Percentiles rank a stretch among this genome's conserved stretches.
Evolutionary conservation across 2,888 invertebrate species (phyloP).

Genomic region (Podabrus alpinus): DNA sequence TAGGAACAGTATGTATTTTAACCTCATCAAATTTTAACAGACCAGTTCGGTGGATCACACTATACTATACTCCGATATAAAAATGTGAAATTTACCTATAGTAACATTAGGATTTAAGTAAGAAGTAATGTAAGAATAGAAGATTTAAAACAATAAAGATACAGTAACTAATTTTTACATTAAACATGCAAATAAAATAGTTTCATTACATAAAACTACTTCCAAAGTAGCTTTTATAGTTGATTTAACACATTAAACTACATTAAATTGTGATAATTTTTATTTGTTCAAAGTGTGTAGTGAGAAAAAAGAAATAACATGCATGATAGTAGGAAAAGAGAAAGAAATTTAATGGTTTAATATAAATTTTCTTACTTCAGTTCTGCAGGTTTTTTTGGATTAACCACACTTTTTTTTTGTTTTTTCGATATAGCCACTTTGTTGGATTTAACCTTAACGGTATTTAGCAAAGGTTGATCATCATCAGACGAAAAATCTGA

Average conservation of each 20-base stretch:
- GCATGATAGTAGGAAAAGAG: not conserved
- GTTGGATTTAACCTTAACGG: slow-evolving; percentile 27
- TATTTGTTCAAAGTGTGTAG: not conserved
- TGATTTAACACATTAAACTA: not conserved
- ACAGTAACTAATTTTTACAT: not conserved
- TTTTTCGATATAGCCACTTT: slow-evolving; percentile 22
- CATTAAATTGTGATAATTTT: not conserved
- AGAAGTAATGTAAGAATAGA: not conserved
- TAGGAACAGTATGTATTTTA: too few species aligned
- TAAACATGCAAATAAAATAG: not conserved
- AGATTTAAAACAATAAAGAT: not conserved
- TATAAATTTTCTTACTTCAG: slow-evolving; percentile 31
- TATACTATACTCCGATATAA: too few species aligned
- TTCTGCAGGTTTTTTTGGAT: slow-evolving; percentile 36
- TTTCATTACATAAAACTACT: not conserved
- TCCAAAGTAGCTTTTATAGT: not conserved
- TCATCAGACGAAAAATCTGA: slow-evolving; percentile 61
- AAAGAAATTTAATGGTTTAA: not conserved
- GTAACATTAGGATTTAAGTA: not conserved
- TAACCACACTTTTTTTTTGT: slow-evolving; percentile 33
- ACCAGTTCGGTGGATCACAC: too few species aligned
- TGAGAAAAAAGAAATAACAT: not conserved
- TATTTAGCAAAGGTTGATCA: slow-evolving; percentile 55
- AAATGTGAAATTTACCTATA: too few species aligned
- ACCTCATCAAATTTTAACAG: too few species aligned